A percentile compares a stretch with the other conserved stretches of the same genome.
phyloP scores from a whole-genome alignment of 2,113 vertebrate genomes.

The Sylvicapra grimmia region DNA sequence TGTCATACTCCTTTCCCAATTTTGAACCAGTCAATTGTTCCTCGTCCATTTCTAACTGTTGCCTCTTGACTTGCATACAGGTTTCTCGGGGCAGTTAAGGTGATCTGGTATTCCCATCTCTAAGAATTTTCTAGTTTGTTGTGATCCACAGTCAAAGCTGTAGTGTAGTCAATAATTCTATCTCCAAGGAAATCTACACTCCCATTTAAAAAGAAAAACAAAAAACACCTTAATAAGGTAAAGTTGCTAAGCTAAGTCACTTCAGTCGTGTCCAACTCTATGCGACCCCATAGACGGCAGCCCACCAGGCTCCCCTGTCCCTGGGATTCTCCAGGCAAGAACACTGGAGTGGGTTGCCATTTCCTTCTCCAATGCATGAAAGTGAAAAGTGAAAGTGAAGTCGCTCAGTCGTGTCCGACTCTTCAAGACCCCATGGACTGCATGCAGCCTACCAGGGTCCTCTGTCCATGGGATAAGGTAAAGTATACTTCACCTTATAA shows the following conservation, averaged over 20 bases:
- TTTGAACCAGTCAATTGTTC: neutral
- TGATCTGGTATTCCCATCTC: neutral
- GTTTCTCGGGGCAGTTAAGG: neutral
- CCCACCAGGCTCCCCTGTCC: too few species aligned
- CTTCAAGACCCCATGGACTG: too few species aligned
- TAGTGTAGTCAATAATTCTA: neutral
- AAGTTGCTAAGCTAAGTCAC: too few species aligned
- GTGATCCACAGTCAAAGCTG: neutral
- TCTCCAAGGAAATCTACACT: neutral
- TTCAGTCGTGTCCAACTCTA: too few species aligned
- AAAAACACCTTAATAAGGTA: neutral
- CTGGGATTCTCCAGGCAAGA: too few species aligned
- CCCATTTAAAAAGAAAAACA: neutral
- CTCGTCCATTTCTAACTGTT: neutral
- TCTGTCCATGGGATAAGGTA: neutral
- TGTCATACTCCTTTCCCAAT: neutral
- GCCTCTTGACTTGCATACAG: neutral
- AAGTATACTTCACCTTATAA: constrained; percentile 25
- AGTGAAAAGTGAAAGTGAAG: too few species aligned
- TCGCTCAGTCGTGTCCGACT: too few species aligned
- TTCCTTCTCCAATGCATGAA: too few species aligned
- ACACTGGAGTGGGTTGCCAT: too few species aligned
- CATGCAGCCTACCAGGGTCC: too few species aligned
- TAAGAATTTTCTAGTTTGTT: neutral
- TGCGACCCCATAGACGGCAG: too few species aligned